Evolutionary conservation across 2,888 invertebrate genomes (phyloP).

Genomic region (Drosophila phalerata): DNA sequence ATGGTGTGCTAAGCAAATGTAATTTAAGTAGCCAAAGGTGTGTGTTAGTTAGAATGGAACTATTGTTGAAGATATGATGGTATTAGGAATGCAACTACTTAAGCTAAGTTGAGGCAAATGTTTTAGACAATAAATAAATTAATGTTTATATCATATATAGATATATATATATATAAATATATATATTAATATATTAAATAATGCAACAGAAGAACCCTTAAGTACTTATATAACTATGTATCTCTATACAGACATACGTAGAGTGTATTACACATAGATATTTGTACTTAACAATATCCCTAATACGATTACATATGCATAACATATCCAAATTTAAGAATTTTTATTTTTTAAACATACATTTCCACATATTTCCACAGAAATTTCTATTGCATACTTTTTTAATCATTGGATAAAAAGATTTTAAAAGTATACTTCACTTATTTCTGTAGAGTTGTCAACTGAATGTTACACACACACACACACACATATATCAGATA

Average conservation of each 20-base stretch:
- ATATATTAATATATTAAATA: not conserved
- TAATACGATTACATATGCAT: slow-evolving; percentile 10
- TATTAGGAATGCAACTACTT: slow-evolving; percentile 25
- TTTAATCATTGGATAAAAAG: not conserved
- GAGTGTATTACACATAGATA: slow-evolving; percentile 9
- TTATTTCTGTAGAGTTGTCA: not conserved
- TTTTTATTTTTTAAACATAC: slow-evolving; percentile 9
- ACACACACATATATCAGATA: slow-evolving; percentile 7
- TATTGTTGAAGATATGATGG: slow-evolving; percentile 25
- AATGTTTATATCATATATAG: slow-evolving; percentile 56
- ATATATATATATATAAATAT: not conserved
- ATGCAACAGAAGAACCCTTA: slow-evolving; percentile 1
- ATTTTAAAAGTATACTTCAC: not conserved
- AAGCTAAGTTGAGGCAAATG: slow-evolving; percentile 61
- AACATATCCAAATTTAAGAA: slow-evolving; percentile 36
- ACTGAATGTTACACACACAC: not conserved
- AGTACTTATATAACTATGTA: slow-evolving; percentile 7
- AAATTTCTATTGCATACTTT: not conserved
- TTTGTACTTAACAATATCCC: slow-evolving; percentile 11
- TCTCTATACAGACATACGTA: slow-evolving; percentile 7
- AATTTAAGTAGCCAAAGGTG: slow-evolving; percentile 76
- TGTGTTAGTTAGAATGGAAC: slow-evolving; percentile 73
- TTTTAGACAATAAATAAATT: slow-evolving; percentile 80
- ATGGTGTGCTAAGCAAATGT: slow-evolving; percentile 35
- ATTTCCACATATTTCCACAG: not conserved